phyloP scores from a whole-genome alignment of 1,140 invertebrate genomes.

The Neelides sp. region DNA sequence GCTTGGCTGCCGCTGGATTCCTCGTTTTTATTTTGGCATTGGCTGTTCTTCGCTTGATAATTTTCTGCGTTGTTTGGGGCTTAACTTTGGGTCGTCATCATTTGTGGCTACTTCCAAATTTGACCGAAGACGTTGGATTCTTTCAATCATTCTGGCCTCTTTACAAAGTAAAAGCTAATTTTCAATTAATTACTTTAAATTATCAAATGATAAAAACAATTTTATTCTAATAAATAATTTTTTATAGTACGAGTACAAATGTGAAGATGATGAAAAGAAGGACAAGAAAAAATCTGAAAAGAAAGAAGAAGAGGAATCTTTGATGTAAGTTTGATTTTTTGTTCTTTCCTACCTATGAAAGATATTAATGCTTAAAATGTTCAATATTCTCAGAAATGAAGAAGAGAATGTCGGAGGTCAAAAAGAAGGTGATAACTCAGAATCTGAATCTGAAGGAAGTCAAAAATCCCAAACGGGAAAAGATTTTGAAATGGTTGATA shows the following conservation, averaged over 20 bases:
- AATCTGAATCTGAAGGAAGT: conserved; percentile 50
- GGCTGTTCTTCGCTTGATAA: conserved; percentile 71
- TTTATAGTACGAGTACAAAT: conserved; percentile 60
- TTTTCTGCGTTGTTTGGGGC: conserved; percentile 85
- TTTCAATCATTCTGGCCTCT: conserved; percentile 96
- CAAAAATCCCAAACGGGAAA: conserved; percentile 61
- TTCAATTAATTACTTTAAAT: neutral
- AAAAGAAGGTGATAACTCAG: conserved; percentile 33
- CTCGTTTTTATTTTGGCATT: conserved; percentile 82
- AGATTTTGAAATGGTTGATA: conserved; percentile 65
- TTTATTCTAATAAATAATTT: neutral
- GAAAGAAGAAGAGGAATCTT: conserved; percentile 20
- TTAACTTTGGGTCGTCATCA: conserved; percentile 80
- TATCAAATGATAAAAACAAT: neutral
- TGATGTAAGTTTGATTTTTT: neutral
- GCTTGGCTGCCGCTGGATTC: conserved; percentile 83
- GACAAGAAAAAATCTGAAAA: conserved; percentile 36
- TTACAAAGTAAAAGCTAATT: conserved; percentile 57
- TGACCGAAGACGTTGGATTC: conserved; percentile 97
- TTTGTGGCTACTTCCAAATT: conserved; percentile 92
- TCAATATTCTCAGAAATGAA: neutral
- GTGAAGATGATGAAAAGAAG: conserved; percentile 51
- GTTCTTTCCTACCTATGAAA: neutral
- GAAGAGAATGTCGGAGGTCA: neutral
- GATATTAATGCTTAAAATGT: neutral